Conservation (phyloP, 2,888 invertebrate genomes). For the Ctena decussata region DNA sequence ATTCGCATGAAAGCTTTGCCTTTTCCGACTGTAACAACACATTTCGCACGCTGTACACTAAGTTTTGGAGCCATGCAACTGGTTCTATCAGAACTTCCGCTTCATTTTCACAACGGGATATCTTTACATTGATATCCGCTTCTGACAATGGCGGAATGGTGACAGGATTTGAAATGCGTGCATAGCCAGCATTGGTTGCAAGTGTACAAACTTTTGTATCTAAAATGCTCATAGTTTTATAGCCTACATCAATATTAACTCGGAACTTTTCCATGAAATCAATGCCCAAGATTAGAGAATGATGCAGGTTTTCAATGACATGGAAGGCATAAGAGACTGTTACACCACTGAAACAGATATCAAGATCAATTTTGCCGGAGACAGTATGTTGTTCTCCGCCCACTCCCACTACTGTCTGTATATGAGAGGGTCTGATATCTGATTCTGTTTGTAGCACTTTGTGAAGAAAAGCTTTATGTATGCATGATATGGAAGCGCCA, state of each 20-base stretch:
- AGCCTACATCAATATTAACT: constrained; percentile 2
- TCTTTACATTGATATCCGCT: constrained; percentile 19
- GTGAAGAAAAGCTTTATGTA: constrained; percentile 24
- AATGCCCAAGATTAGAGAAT: constrained; percentile 17
- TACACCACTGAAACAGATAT: constrained; percentile 1
- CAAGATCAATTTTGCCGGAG: neutral
- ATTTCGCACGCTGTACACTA: constrained; percentile 38
- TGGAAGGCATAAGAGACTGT: constrained; percentile 1
- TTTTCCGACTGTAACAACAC: constrained; percentile 37
- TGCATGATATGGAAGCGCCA: constrained; percentile 35
- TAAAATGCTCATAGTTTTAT: neutral
- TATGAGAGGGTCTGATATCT: neutral
- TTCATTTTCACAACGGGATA: neutral
- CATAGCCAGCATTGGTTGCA: constrained; percentile 16
- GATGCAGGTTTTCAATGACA: constrained; percentile 22
- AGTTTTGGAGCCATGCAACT: neutral
- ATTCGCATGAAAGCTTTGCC: constrained; percentile 29
- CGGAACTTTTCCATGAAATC: constrained; percentile 6
- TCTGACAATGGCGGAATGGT: constrained; percentile 13
- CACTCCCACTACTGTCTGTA: constrained; percentile 2
- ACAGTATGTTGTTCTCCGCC: constrained; percentile 33
- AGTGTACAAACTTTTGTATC: constrained; percentile 23
- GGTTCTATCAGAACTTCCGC: constrained; percentile 38
- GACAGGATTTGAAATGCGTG: constrained; percentile 16
- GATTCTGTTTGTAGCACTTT: constrained; percentile 12